Conservation (phyloP, 2,113 vertebrate genomes). For the Dissostichus mawsoni region DNA sequence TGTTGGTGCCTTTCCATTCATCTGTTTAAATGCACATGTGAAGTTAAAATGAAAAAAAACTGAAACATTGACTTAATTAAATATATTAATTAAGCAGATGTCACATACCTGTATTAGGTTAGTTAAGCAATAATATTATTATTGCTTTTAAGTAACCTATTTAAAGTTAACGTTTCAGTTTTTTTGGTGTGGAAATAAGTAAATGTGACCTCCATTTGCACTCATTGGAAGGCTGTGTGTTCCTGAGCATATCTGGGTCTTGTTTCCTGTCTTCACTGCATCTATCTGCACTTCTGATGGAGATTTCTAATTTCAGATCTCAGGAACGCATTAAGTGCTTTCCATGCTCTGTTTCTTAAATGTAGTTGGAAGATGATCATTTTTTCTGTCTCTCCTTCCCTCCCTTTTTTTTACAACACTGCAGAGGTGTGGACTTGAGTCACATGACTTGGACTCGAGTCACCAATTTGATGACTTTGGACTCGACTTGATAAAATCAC, state of each 20-base stretch:
- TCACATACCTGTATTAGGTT: no score
- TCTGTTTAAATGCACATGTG: no score
- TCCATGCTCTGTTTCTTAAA: background rate
- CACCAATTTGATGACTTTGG: no score
- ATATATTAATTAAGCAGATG: no score
- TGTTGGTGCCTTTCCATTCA: no score
- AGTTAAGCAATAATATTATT: no score
- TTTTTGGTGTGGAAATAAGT: constrained; percentile 21
- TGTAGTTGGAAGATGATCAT: background rate
- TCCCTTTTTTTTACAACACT: background rate
- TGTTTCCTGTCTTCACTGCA: constrained; percentile 39
- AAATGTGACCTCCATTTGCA: constrained; percentile 54
- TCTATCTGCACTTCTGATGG: constrained; percentile 25
- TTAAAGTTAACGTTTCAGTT: background rate
- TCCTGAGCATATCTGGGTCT: constrained; percentile 18
- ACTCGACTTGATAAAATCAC: no score
- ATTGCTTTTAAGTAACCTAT: no score
- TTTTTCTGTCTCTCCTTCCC: background rate
- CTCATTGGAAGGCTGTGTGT: constrained; percentile 50
- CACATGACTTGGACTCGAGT: no score
- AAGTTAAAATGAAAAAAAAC: no score
- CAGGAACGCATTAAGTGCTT: background rate
- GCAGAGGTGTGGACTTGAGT: no score
- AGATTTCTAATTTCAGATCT: background rate
- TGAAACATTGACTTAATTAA: no score